phyloP scores from a whole-genome alignment of 2,888 invertebrate genomes.

The Andrena dorsata region DNA sequence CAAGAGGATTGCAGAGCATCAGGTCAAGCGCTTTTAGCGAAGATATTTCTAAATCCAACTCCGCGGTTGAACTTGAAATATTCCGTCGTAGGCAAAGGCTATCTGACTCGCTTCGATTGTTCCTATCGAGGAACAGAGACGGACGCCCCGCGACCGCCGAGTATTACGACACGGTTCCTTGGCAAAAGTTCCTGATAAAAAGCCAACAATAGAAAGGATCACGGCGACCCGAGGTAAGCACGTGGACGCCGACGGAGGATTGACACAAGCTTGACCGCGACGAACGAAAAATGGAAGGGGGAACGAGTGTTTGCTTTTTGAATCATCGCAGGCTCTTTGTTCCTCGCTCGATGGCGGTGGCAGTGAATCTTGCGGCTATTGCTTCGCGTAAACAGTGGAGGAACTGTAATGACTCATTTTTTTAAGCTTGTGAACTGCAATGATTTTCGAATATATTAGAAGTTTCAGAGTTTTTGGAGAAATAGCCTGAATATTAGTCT shows the following conservation, averaged over 20 bases:
- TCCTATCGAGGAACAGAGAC: constrained; percentile 28
- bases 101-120: constrained; percentile 37
- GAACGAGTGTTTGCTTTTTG: constrained; percentile 18
- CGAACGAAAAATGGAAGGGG: background rate
- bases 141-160: background rate
- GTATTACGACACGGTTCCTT: constrained; percentile 11
- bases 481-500: no score
- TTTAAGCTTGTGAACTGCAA: no score
- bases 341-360: background rate
- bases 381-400: background rate
- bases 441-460: no score
- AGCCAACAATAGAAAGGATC: constrained; percentile 44
- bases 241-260: constrained; percentile 12
- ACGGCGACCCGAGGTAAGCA: constrained; percentile 12
- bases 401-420: background rate
- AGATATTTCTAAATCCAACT: constrained; percentile 27
- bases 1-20: background rate
- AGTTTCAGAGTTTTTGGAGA: no score
- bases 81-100: constrained; percentile 46
- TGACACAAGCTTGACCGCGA: constrained; percentile 10
- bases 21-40: constrained; percentile 2
- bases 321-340: constrained; percentile 32
- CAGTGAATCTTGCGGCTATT: constrained; percentile 20
- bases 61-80: constrained; percentile 50
- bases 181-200: constrained; percentile 47